Conservation (phyloP, 2,888 invertebrate genomes). For the Clepsis dumicolana region DNA sequence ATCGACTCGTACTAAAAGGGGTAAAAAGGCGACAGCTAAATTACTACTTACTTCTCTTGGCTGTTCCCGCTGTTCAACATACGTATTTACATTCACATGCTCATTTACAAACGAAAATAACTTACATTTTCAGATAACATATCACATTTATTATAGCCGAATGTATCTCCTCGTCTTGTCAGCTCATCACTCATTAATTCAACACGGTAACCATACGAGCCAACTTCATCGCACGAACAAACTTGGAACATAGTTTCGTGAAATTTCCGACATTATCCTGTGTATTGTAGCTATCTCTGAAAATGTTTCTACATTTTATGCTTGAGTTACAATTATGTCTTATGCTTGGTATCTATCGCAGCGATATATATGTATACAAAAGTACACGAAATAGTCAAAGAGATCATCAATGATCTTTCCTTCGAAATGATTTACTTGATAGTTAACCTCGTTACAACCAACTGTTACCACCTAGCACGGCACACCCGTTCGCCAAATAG, state of each 20-base stretch:
- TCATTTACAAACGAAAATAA: not conserved
- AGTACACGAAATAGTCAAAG: too few relatives aligned
- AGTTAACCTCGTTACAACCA: slow-evolving; percentile 8
- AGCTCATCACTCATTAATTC: slow-evolving; percentile 43
- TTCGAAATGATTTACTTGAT: too few relatives aligned
- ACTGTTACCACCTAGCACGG: slow-evolving; percentile 9
- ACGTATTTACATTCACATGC: not conserved
- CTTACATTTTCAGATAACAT: not conserved
- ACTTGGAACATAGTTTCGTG: slow-evolving; percentile 34
- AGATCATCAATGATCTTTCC: too few relatives aligned
- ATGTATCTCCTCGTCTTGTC: slow-evolving; percentile 25
- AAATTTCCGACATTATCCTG: slow-evolving; percentile 30
- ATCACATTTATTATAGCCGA: slow-evolving; percentile 16
- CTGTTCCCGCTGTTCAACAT: too few relatives aligned
- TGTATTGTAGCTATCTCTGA: slow-evolving; percentile 28
- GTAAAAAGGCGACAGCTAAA: too few relatives aligned
- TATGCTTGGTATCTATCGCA: too few relatives aligned
- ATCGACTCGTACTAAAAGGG: too few relatives aligned
- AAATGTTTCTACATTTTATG: slow-evolving; percentile 6
- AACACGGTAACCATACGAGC: slow-evolving; percentile 35
- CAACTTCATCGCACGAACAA: slow-evolving; percentile 28
- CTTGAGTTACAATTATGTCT: not conserved
- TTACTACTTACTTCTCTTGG: too few relatives aligned
- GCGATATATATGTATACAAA: too few relatives aligned
- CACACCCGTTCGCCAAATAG: slow-evolving; percentile 17